Percentiles rank a stretch among this genome's conserved stretches.
Conservation (phyloP, 2,113 vertebrate genomes). For the Mungos mungo region DNA sequence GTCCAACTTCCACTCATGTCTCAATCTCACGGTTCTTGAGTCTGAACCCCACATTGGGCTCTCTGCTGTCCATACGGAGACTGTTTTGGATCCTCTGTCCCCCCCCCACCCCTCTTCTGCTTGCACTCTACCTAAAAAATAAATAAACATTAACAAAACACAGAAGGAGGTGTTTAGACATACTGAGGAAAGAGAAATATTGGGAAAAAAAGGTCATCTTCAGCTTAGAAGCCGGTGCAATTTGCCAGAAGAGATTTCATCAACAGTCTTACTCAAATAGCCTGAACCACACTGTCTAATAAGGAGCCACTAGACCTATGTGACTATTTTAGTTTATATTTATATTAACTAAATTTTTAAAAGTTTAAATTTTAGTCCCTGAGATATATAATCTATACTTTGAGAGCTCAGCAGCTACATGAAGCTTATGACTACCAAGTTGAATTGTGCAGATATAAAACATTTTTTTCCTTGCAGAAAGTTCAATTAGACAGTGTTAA, state of each 20-base stretch:
- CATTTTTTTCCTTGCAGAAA: not conserved
- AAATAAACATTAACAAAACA: too few species aligned
- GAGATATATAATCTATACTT: not conserved
- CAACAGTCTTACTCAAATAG: not conserved
- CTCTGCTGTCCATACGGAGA: too few species aligned
- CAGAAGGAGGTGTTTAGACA: not conserved
- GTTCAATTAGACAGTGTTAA: not conserved
- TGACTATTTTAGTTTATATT: not conserved
- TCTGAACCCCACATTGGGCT: too few species aligned
- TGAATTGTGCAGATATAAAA: not conserved
- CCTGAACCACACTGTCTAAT: not conserved
- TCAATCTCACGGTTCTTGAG: too few species aligned
- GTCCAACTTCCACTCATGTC: too few species aligned
- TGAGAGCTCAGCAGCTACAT: not conserved
- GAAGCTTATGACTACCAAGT: not conserved
- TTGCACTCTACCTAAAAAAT: too few species aligned
- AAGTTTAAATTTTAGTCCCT: not conserved
- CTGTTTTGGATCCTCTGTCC: too few species aligned
- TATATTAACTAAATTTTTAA: not conserved
- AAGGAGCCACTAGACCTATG: not conserved
- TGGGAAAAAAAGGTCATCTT: not conserved
- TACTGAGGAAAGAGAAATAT: not conserved
- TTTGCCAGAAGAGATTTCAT: not conserved
- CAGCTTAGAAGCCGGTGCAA: not conserved
- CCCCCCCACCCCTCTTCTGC: too few species aligned